A percentile compares a stretch with the other conserved stretches of the same genome.
These are phyloP conservation scores for Amorpha juglandis DNA, from an alignment of 2,888 invertebrate genomes.

Conservation along the genomic window DNA sequence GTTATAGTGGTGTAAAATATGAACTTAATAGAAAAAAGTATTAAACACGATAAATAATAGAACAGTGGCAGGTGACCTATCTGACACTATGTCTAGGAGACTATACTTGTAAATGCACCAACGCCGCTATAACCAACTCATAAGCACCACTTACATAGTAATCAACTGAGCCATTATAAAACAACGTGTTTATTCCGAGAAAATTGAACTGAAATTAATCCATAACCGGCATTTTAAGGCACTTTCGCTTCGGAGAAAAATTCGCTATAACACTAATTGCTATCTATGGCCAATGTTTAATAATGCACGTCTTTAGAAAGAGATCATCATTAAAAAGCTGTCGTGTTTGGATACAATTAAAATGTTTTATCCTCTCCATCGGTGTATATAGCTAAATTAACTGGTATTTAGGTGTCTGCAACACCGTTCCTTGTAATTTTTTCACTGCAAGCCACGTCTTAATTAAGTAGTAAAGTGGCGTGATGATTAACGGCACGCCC, in stretches of 20 bases:
- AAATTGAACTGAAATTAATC: slow-evolving; percentile 5
- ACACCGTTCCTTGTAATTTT: slow-evolving; percentile 31
- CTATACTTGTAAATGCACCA: background rate
- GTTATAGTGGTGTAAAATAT: background rate
- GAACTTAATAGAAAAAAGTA: background rate
- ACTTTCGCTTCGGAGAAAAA: slow-evolving; percentile 21
- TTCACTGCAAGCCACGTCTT: slow-evolving; percentile 20
- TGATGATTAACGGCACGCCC: slow-evolving; percentile 29
- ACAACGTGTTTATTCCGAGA: background rate
- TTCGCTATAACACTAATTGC: slow-evolving; percentile 13
- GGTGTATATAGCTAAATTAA: slow-evolving; percentile 24
- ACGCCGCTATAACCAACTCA: background rate
- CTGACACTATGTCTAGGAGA: background rate
- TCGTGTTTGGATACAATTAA: slow-evolving; percentile 19
- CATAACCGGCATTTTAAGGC: slow-evolving; percentile 15
- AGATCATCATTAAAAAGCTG: background rate
- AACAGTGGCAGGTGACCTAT: background rate
- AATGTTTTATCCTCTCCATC: background rate
- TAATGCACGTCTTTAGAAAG: background rate
- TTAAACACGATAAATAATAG: background rate
- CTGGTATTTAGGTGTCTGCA: slow-evolving; percentile 27
- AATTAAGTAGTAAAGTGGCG: slow-evolving; percentile 28
- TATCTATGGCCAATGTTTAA: slow-evolving; percentile 4
- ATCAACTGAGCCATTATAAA: background rate
- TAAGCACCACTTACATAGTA: slow-evolving; percentile 1